Percentiles rank a stretch among this genome's conserved stretches.
These are phyloP conservation scores for Chrysemys picta DNA, from an alignment of 2,113 vertebrate species.

Conservation along the genomic window DNA sequence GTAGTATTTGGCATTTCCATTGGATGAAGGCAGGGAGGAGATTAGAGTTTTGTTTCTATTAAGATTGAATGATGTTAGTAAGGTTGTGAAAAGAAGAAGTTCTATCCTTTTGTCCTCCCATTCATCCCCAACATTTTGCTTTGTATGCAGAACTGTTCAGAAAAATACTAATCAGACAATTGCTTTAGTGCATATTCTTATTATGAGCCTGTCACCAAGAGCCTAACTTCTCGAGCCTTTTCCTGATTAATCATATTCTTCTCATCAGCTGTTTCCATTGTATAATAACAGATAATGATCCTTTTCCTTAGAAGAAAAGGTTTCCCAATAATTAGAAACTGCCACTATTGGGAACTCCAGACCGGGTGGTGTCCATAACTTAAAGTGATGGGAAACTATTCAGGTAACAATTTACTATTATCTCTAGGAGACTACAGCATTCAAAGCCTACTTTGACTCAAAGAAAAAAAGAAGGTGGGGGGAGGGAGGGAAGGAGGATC, in stretches of 20 bases:
- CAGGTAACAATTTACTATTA: neutral
- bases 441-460: constrained; percentile 1
- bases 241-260: constrained; percentile 60
- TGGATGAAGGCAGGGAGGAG: neutral
- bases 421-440: neutral
- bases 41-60: neutral
- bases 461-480: neutral
- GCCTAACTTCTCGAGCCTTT: constrained; percentile 35
- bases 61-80: constrained; percentile 6
- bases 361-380: constrained; percentile 16
- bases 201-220: constrained; percentile 19
- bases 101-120: neutral
- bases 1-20: neutral
- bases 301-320: constrained; percentile 44
- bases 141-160: constrained; percentile 6
- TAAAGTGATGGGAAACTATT: constrained; percentile 29
- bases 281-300: constrained; percentile 47
- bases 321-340: constrained; percentile 58
- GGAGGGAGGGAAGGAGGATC: neutral
- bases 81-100: neutral
- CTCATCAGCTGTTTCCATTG: constrained; percentile 52
- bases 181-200: constrained; percentile 37
- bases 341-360: constrained; percentile 43
- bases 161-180: constrained; percentile 45
- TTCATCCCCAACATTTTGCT: neutral